Base-by-base conservation (phyloP, 2,113 vertebrate genomes). In the Plotosus lineatus region DNA sequence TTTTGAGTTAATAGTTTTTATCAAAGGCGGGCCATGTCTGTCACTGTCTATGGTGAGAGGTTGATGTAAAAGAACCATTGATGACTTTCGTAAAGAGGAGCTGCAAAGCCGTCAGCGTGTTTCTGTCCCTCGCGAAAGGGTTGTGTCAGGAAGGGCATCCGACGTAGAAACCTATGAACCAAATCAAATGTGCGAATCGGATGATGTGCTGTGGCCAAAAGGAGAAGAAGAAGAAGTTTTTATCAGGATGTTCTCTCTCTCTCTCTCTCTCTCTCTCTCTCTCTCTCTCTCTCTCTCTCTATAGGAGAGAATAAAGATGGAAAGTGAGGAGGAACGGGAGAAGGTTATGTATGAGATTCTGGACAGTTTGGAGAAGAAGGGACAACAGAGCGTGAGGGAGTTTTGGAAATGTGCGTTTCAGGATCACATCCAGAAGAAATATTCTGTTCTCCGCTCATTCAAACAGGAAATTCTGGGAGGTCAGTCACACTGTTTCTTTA, bases 351-450 rank as follows among this genome's bases (percentile, higher is more conserved):
- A 94, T 77, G 77, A 80, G 0, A 0, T 91, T 23, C 80, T 94
- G 80, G 88, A 93, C 48, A 78, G 78, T 77, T 3, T 94, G 14
- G 93, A 93, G 85, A 71, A 0, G 0, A 17, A 90, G 0, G 72
- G 0, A 0, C 14, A 88, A 0, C 0, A 86, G 9, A 0, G 36
- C 33, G 86, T 93, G 61, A n/a, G 1, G 2, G 0, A 1, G 0
- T 93, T 94, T 85, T 94, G 91, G 91, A 50, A 26, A 1, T 48
- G 44, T 31, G 26, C 50, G 44, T 72, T 31, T 28, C 26, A 31
- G 8, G 68, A 72, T 17, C 68, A 72, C 68, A 72, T 72, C 14
- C 44, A 9, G 26, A 12, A 10, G n/a, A 31, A 72, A 2, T 92
- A 93, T 77, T 85, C 87, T 3, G 77, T 12, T 0, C 77, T 93